Base-by-base conservation (phyloP, 2,113 vertebrate genomes). In the Tenebrosternarchus preto region DNA sequence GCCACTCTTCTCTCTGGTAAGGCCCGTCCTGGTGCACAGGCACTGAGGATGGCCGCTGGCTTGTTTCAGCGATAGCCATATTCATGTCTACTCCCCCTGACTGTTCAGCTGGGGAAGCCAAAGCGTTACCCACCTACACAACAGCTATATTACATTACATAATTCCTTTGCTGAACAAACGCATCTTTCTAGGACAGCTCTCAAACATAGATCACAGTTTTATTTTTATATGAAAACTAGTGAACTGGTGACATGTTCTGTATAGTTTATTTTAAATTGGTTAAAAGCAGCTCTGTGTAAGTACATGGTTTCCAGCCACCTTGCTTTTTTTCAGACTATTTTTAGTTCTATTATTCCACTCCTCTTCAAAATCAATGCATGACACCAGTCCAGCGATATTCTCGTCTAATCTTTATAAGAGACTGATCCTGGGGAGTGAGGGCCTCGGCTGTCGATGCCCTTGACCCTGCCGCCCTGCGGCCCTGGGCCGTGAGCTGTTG, bases 1-100 rank as follows among this genome's bases (percentile, higher is more conserved):
- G 76, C 85, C 66, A 59, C 70, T 73, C 77, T 73, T 85, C 77
- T 81, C 56, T 70, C 71, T 84, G 76, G 82, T 80, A 24, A 84
- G 76, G 66, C 70, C 67, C 73, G 20, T 79, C 71, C 22, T 29
- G 68, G 85, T 83, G 76, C 19, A 4, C 81, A 66, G 75, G 70
- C 55, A 70, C 27, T 20, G 50, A 68, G 64, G 60, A 69, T 68
- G 50, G 67, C 76, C 15, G 33, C 72, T 74, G 60, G 39, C 55
- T 77, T 81, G 20, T 33, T 46, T 19, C 61, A 66, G 33, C 29
- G 27, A 78, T 66, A n/a, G 77, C 11, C 36, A 25, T 66, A 64
- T 57, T 64, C 71, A 43, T 29, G 11, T 36, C 3, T 19, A 64
- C 60, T 61, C 24, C 39, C 31, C 64, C 39, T 76, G 61, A 61